Evolutionary conservation across 2,888 invertebrate species (phyloP).

Genomic region (Amphiduros pacificus): DNA sequence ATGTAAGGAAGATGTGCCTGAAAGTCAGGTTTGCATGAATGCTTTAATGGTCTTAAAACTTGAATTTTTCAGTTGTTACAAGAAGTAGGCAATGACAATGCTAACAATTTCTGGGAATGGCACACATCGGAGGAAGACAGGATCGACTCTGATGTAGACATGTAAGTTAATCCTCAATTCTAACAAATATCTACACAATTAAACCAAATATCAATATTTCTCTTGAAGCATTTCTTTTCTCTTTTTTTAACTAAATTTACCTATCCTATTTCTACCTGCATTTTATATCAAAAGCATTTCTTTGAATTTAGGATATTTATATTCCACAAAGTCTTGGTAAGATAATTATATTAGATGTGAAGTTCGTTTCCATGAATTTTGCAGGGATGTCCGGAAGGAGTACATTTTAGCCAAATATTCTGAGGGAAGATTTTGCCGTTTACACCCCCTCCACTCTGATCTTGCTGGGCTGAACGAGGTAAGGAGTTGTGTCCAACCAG

Average conservation of each 20-base stretch:
- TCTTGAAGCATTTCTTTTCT: no score
- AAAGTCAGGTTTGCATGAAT: background rate
- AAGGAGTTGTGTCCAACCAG: conserved; percentile 10
- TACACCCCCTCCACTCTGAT: conserved; percentile 34
- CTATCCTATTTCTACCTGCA: no score
- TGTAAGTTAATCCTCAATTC: conserved; percentile 21
- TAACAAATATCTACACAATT: no score
- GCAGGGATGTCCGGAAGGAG: conserved; percentile 30
- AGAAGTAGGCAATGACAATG: conserved; percentile 51
- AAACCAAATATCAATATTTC: no score
- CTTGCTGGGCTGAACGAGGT: conserved; percentile 45
- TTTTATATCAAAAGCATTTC: no score
- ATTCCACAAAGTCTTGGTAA: background rate
- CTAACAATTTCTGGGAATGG: conserved; percentile 51
- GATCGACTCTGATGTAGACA: conserved; percentile 31
- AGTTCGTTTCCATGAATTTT: background rate
- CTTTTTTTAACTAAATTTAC: no score
- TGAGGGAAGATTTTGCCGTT: conserved; percentile 37
- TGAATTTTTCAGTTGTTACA: conserved; percentile 44
- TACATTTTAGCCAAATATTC: conserved; percentile 49
- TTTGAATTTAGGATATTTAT: no score
- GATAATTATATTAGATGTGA: background rate
- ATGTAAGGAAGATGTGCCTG: background rate
- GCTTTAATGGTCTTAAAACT: background rate
- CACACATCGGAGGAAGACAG: conserved; percentile 26